These are phyloP conservation scores for Centropristis striata DNA, from an alignment of 2,113 vertebrate genomes.

Conservation along the genomic window DNA sequence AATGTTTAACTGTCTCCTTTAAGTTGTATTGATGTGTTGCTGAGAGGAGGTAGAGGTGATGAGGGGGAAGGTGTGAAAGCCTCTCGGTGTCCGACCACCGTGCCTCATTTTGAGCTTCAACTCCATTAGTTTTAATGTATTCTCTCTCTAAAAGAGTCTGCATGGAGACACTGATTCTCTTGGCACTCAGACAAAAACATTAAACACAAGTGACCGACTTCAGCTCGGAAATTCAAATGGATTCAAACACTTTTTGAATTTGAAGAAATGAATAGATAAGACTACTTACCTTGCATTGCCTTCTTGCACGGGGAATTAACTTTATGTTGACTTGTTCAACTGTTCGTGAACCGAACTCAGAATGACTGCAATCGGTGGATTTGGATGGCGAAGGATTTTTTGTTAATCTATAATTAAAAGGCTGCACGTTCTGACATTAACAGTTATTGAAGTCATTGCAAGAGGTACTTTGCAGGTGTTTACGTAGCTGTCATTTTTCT, in stretches of 20 bases:
- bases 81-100: background rate
- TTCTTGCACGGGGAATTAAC: constrained; percentile 11
- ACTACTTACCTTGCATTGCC: constrained; percentile 21
- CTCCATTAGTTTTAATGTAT: constrained; percentile 35
- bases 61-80: background rate
- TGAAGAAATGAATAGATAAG: background rate
- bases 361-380: background rate
- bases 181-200: constrained; percentile 11
- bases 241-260: constrained; percentile 15
- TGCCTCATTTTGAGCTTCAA: background rate
- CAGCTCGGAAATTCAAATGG: constrained; percentile 9
- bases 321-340: constrained; percentile 27
- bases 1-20: background rate
- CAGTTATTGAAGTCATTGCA: too few species aligned
- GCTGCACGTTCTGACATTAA: too few species aligned
- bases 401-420: too few species aligned
- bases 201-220: constrained; percentile 18
- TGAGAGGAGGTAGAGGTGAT: background rate
- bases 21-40: constrained; percentile 19
- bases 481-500: background rate
- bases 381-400: background rate
- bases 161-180: background rate
- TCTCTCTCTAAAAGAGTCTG: constrained; percentile 16
- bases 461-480: background rate
- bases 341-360: constrained; percentile 15